Conservation (phyloP, 2,797 vertebrate species). For the Megaceryle alcyon region DNA sequence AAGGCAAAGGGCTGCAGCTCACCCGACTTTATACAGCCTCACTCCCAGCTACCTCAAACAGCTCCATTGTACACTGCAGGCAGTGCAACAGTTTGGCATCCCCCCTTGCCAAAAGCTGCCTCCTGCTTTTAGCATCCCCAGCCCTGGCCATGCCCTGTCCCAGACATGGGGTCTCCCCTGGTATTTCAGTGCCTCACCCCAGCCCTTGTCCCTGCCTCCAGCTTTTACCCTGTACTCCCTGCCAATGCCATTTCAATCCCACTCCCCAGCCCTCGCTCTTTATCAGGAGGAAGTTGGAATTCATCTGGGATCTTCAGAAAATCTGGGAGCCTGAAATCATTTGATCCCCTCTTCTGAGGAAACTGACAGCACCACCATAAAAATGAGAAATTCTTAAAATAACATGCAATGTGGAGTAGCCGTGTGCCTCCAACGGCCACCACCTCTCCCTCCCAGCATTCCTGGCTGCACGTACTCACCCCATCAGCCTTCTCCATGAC, state of each 20-base stretch:
- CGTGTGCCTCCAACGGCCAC: constrained; percentile 4
- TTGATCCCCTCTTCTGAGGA: background rate
- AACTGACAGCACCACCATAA: constrained; percentile 43
- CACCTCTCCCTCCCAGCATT: background rate
- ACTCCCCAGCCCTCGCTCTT: background rate
- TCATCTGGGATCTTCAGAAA: constrained; percentile 15
- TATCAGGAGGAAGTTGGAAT: background rate
- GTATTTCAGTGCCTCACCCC: background rate
- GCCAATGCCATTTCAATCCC: background rate
- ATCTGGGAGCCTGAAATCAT: constrained; percentile 5
- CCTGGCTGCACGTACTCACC: background rate
- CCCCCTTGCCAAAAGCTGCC: background rate
- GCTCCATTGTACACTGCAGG: background rate
- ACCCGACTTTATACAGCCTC: background rate
- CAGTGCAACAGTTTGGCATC: accelerated
- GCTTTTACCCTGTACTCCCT: background rate
- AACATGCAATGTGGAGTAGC: background rate
- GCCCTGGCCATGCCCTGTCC: background rate
- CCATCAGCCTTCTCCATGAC: constrained; percentile 59
- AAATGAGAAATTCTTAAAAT: constrained; percentile 71
- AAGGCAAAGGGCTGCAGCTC: background rate
- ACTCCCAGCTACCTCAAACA: background rate
- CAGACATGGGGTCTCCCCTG: background rate
- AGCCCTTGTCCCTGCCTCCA: background rate
- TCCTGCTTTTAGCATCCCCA: background rate